Conservation (phyloP, 2,888 invertebrate species). For the Physocephala rufipes region DNA sequence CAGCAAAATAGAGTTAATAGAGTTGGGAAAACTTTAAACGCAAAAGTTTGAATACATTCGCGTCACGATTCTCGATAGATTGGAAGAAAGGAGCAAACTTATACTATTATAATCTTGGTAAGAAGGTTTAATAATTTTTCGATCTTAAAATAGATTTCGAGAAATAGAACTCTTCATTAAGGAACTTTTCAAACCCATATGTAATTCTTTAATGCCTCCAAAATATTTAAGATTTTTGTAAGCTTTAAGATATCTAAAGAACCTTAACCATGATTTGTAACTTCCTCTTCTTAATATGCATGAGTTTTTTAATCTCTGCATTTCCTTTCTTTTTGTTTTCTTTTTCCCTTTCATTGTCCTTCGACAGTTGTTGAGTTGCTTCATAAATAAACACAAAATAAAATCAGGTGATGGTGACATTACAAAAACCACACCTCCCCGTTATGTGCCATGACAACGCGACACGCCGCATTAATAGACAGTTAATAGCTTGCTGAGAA, state of each 20-base stretch:
- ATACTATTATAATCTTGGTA: not conserved
- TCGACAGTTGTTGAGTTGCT: not conserved
- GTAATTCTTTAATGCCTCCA: not conserved
- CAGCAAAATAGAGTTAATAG: constrained; percentile 6
- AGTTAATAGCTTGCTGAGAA: constrained; percentile 47
- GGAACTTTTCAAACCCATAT: not conserved
- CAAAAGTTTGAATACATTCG: not conserved
- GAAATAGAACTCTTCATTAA: not conserved
- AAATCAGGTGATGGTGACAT: too few relatives aligned
- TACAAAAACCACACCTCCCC: too few relatives aligned
- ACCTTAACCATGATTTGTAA: too few relatives aligned
- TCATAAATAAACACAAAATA: too few relatives aligned
- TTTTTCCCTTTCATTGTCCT: not conserved
- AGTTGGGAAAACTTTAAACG: constrained; percentile 10
- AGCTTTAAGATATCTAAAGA: not conserved
- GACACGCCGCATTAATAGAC: constrained; percentile 49
- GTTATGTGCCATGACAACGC: not conserved
- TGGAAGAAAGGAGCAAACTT: too few relatives aligned
- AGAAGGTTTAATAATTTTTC: not conserved
- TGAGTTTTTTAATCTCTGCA: not conserved
- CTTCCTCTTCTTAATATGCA: not conserved
- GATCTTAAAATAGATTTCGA: too few relatives aligned
- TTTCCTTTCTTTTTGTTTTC: not conserved
- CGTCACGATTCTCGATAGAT: not conserved
- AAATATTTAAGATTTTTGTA: not conserved